These are phyloP conservation scores for Chaetura pelagica DNA, from an alignment of 2,113 vertebrate species.

Conservation along the genomic window DNA sequence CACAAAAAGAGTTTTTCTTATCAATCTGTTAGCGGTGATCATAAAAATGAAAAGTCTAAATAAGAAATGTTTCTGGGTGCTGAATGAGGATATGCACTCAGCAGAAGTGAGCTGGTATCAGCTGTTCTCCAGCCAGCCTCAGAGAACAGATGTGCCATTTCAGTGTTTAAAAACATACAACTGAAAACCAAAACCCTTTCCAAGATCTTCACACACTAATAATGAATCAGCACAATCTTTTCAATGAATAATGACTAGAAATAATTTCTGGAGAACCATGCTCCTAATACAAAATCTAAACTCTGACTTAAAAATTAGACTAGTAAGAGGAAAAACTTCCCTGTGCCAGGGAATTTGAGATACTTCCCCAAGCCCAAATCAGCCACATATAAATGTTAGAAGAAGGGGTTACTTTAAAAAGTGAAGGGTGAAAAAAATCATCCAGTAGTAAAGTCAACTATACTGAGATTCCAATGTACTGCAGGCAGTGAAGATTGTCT, in stretches of 20 bases:
- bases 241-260: not conserved
- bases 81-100: not conserved
- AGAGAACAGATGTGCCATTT: not conserved
- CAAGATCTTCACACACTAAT: not conserved
- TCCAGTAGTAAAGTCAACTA: constrained; percentile 20
- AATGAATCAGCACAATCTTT: not conserved
- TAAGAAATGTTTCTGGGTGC: not conserved
- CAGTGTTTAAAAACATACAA: not conserved
- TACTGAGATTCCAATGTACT: constrained; percentile 27
- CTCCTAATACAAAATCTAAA: not conserved
- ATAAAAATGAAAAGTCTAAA: not conserved
- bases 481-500: constrained; percentile 21
- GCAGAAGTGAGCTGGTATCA: not conserved
- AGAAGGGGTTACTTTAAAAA: not conserved
- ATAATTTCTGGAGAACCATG: not conserved
- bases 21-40: not conserved
- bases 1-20: not conserved
- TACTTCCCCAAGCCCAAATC: not conserved
- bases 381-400: not conserved
- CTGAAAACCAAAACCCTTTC: not conserved
- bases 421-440: not conserved
- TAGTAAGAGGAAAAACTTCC: not conserved
- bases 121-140: not conserved
- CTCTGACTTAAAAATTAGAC: not conserved
- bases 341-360: not conserved